Base-by-base conservation (phyloP, 2,113 vertebrate genomes). In the Megalops atlanticus region DNA sequence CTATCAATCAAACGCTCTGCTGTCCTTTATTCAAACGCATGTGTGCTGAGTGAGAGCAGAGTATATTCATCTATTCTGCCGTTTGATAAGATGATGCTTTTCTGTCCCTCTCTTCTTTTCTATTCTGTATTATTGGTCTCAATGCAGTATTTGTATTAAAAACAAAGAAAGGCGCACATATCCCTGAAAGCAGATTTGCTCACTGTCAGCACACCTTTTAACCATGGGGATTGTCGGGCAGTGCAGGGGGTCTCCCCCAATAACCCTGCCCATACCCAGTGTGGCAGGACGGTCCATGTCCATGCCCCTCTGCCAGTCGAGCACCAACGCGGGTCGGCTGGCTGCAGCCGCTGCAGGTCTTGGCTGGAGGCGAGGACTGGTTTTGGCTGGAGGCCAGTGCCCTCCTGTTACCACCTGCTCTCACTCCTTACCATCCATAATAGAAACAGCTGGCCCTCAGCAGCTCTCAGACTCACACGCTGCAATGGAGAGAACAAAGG, bases 401-500 rank as follows among this genome's bases (percentile, higher is more conserved):
- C 76, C 81, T 78, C 80, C 79, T 81, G 84, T 64, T 78, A 81
- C 38, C 75, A 58, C 82, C 82, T 81, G 80, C 81, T 75, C 77
- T 85, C 52, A 73, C 70, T 80, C 83, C 35, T 35, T 78, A 81
- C 69, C 47, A 6, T 68, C 21, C 76, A 84, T 84, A 86, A 27
- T 89, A 87, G 89, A 90, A 87, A 86, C 90, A 80, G 89, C 79
- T 87, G 73, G 86, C 84, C 41, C 79, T 86, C 80, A 73, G 58
- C 27, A n/a, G 58, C 58, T 64, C 54, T 4, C 27, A 1, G 49
- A 2, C 58, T 27, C n/a, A 8, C 58, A 0, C 2, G 58, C 24
- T 10, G 18, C 4, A 3, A 2, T 54, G 18, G 31, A 64, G 11
- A 24, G 1, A 64, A 64, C 1, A 2, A 31, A 31, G 31, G 27